A percentile compares a stretch with the other conserved stretches of the same genome.
phyloP scores from a whole-genome alignment of 2,888 invertebrate genomes.

The Rhingia rostrata region DNA sequence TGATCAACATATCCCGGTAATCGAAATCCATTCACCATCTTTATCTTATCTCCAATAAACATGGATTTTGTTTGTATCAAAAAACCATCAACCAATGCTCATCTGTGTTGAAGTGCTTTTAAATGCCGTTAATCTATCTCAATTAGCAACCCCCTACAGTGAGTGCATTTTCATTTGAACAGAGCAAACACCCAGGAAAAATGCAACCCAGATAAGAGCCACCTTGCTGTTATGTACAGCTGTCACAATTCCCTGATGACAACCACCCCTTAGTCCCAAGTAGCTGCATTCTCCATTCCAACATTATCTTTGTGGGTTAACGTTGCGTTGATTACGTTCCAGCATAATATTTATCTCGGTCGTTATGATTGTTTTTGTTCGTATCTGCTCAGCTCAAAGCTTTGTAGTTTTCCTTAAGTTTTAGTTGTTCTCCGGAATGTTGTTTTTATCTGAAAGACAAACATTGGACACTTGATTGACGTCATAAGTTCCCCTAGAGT shows the following conservation, averaged over 20 bases:
- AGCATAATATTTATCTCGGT: background rate
- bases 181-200: background rate
- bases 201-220: constrained; percentile 12
- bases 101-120: background rate
- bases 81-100: too few relatives aligned
- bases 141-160: constrained; percentile 6
- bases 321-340: background rate
- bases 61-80: too few relatives aligned
- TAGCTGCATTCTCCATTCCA: constrained; percentile 7
- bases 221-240: background rate
- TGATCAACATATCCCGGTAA: too few relatives aligned
- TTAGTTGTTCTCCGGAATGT: background rate
- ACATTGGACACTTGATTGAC: constrained; percentile 31
- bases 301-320: constrained; percentile 40
- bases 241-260: constrained; percentile 15
- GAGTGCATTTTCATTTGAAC: constrained; percentile 8
- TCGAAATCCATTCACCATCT: too few relatives aligned
- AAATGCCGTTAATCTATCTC: constrained; percentile 14
- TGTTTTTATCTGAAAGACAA: constrained; percentile 29
- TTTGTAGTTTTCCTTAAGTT: constrained; percentile 4
- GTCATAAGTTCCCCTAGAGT: constrained; percentile 10
- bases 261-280: constrained; percentile 7
- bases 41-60: too few relatives aligned
- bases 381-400: too few relatives aligned
- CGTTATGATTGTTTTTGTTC: constrained; percentile 3